Evolutionary conservation across 2,888 invertebrate genomes (phyloP).

Genomic region (Julus scanicus): DNA sequence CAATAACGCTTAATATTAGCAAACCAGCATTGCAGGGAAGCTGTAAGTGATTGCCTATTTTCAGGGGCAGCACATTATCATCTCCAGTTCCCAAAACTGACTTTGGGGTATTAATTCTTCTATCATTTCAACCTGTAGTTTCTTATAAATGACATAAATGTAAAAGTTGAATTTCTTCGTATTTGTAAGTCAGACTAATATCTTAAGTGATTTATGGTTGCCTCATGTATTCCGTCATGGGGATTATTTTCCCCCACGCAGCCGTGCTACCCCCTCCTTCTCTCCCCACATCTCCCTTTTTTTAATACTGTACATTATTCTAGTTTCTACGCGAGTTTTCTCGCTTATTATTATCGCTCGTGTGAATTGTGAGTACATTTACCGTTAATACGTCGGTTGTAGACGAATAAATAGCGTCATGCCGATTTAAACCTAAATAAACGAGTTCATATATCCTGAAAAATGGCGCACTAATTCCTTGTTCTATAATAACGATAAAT

Average conservation of each 20-base stretch:
- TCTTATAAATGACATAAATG: slow-evolving; percentile 8
- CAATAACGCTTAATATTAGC: too few species aligned
- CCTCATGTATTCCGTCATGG: not conserved
- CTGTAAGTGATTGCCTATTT: not conserved
- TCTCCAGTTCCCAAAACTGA: not conserved
- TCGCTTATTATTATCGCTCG: not conserved
- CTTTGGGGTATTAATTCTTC: not conserved
- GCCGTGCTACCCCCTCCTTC: not conserved
- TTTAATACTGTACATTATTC: slow-evolving; percentile 27
- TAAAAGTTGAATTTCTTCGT: slow-evolving; percentile 13
- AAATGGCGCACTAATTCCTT: slow-evolving; percentile 38
- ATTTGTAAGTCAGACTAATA: slow-evolving; percentile 3
- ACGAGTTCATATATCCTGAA: slow-evolving; percentile 39
- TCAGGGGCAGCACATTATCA: not conserved
- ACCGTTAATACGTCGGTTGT: slow-evolving; percentile 28
- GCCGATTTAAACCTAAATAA: slow-evolving; percentile 42
- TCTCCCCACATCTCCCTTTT: too few species aligned
- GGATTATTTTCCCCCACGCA: not conserved
- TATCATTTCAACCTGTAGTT: slow-evolving; percentile 8
- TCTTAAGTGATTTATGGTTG: slow-evolving; percentile 5
- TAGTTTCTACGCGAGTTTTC: not conserved
- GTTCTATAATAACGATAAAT: slow-evolving; percentile 30
- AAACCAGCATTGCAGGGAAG: not conserved
- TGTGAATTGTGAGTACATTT: slow-evolving; percentile 32
- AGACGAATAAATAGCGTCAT: slow-evolving; percentile 6